A percentile compares a stretch with the other conserved stretches of the same genome.
phyloP scores from a whole-genome alignment of 2,797 vertebrate genomes.

The Myotis pilosus region DNA sequence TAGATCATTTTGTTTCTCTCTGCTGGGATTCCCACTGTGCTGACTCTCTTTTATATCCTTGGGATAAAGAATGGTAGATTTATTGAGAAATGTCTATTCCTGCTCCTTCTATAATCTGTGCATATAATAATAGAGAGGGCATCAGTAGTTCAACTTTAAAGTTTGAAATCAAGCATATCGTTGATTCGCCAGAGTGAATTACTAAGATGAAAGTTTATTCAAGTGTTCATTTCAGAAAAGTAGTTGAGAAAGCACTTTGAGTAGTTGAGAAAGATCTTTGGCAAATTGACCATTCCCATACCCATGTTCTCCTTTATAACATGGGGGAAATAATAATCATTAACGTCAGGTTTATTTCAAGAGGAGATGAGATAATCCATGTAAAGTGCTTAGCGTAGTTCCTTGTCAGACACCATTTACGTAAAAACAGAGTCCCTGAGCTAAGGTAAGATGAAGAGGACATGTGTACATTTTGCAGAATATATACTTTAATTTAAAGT shows the following conservation, averaged over 20 bases:
- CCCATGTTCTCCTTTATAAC: background rate
- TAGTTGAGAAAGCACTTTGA: background rate
- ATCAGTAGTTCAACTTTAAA: background rate
- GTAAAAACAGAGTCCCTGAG: background rate
- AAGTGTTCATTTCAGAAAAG: background rate
- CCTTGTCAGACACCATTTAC: background rate
- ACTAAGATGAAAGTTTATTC: background rate
- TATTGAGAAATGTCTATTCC: background rate
- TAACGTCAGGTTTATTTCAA: slow-evolving; percentile 6
- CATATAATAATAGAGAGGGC: background rate
- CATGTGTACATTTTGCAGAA: background rate
- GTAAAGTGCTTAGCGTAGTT: background rate
- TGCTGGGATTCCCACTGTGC: background rate
- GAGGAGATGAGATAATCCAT: background rate
- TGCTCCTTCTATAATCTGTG: background rate
- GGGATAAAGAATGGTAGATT: background rate
- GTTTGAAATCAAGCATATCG: background rate
- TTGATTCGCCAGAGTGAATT: background rate
- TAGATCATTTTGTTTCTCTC: background rate
- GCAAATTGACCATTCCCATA: background rate
- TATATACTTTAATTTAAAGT: background rate
- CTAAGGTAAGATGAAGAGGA: background rate
- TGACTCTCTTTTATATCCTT: background rate
- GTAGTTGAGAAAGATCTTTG: background rate
- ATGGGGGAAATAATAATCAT: background rate